phyloP scores from a whole-genome alignment of 2,888 invertebrate genomes.

The Aphodius sticticus region DNA sequence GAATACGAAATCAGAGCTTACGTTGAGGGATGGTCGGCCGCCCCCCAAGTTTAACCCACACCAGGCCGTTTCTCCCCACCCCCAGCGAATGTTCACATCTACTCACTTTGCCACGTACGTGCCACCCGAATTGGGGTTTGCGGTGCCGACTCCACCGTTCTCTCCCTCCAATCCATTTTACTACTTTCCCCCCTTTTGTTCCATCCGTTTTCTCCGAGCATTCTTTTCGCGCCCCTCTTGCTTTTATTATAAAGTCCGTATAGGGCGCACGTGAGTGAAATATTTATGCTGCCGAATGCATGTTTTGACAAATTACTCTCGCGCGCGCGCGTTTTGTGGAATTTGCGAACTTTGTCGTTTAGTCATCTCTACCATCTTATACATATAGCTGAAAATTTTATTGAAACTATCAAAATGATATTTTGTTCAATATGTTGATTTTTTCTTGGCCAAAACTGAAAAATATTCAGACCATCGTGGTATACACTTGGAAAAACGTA shows the following conservation, averaged over 20 bases:
- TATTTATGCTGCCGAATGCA: neutral
- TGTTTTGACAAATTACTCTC: neutral
- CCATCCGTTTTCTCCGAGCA: neutral
- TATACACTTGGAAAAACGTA: no score
- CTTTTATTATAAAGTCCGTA: constrained; percentile 4
- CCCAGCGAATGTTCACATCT: constrained; percentile 26
- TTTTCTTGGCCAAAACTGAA: no score
- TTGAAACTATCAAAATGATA: neutral
- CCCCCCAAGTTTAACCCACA: constrained; percentile 48
- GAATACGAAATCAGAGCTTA: constrained; percentile 53
- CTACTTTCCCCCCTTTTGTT: neutral
- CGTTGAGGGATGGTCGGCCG: constrained; percentile 46
- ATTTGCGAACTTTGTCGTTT: neutral
- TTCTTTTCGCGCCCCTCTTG: constrained; percentile 4
- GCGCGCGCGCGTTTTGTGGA: neutral
- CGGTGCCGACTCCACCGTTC: neutral
- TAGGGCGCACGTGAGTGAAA: neutral
- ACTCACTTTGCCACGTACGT: constrained; percentile 11
- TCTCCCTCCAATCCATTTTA: neutral
- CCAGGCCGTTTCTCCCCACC: constrained; percentile 32
- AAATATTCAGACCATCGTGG: no score
- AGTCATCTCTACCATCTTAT: neutral
- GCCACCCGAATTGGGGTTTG: neutral
- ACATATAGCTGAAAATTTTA: neutral
- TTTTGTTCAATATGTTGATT: neutral